A percentile compares a stretch with the other conserved stretches of the same genome.
phyloP scores from a whole-genome alignment of 2,113 vertebrate species.

The Amazona guildingii region DNA sequence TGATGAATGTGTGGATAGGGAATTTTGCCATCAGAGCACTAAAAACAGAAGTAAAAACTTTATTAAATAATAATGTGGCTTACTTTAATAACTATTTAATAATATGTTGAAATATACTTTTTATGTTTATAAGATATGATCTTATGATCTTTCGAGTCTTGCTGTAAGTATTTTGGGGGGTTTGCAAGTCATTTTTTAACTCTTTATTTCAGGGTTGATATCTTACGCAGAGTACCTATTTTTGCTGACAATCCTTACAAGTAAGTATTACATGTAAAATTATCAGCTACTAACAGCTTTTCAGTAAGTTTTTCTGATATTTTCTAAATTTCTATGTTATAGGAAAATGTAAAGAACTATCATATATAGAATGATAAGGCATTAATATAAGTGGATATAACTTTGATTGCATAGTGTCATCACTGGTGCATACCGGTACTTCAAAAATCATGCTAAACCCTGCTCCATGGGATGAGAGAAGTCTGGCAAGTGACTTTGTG shows the following conservation, averaged over 20 bases:
- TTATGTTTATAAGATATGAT: background rate
- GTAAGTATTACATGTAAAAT: slow-evolving; percentile 78
- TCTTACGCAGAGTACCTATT: slow-evolving; percentile 98
- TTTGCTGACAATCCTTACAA: slow-evolving; percentile 94
- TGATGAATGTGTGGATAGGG: slow-evolving; percentile 15
- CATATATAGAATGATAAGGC: background rate
- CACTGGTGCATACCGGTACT: background rate
- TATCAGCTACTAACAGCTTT: background rate
- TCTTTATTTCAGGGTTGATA: slow-evolving; percentile 86
- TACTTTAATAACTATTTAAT: slow-evolving; percentile 3
- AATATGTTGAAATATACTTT: background rate
- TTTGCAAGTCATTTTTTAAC: background rate
- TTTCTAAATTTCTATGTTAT: background rate
- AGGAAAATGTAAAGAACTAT: background rate
- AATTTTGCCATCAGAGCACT: slow-evolving; percentile 17
- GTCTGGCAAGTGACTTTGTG: background rate
- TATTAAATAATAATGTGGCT: background rate
- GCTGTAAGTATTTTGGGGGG: background rate
- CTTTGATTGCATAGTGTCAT: background rate
- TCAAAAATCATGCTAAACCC: background rate
- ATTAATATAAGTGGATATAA: background rate
- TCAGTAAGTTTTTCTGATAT: background rate
- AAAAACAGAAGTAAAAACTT: slow-evolving; percentile 13
- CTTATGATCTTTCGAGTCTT: background rate
- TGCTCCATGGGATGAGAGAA: background rate